Evolutionary conservation across 2,113 vertebrate species (phyloP).

Genomic region (Reinhardtius hippoglossoides): DNA sequence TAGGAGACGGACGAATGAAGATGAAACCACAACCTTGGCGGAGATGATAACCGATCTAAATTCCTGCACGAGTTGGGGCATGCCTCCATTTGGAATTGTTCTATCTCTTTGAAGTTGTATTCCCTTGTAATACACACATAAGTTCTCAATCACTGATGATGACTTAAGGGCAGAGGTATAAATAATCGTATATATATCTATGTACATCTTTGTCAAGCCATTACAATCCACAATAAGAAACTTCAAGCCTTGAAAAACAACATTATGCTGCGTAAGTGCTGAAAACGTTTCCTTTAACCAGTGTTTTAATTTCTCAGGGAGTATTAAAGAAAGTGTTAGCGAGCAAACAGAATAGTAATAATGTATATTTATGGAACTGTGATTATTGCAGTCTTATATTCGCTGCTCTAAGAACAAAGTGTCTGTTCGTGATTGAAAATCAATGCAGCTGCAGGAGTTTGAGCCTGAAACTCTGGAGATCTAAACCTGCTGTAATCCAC

Average conservation of each 20-base stretch:
- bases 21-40: too few species aligned
- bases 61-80: not conserved
- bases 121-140: not conserved
- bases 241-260: conserved; percentile 42
- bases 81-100: not conserved
- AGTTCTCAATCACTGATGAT: not conserved
- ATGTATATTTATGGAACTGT: conserved; percentile 2
- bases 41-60: not conserved
- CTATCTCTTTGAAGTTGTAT: not conserved
- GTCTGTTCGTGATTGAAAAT: conserved; percentile 1
- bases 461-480: conserved; percentile 17
- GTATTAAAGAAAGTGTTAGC: conserved; percentile 26
- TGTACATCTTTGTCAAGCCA: conserved; percentile 3
- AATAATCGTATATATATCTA: conserved; percentile 1
- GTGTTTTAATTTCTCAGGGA: conserved; percentile 71
- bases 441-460: not conserved
- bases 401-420: conserved; percentile 23
- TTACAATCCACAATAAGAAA: conserved; percentile 1
- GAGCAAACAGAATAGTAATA: conserved; percentile 18
- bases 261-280: not conserved
- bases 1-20: too few species aligned
- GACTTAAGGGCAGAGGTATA: not conserved
- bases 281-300: conserved; percentile 27
- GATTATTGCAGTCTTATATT: conserved; percentile 17
- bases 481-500: conserved; percentile 18